A percentile compares a stretch with the other conserved stretches of the same genome.
These are phyloP conservation scores for Machimus rusticus DNA, from an alignment of 2,888 invertebrate species.

Conservation along the genomic window DNA sequence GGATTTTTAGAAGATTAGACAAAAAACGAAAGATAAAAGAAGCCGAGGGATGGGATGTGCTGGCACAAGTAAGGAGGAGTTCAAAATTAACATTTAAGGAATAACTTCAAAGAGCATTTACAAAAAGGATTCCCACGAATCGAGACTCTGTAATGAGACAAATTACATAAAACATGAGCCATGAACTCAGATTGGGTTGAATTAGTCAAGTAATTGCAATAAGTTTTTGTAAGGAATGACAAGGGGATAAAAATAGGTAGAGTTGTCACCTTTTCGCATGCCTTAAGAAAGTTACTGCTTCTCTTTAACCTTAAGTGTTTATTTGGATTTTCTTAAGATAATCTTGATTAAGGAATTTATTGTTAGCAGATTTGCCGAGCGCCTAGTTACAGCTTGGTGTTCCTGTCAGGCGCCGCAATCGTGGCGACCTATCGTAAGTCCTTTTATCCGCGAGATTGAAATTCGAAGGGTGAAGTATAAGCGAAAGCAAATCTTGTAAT, in stretches of 20 bases:
- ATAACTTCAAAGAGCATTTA: background rate
- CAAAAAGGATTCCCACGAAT: background rate
- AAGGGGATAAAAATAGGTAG: background rate
- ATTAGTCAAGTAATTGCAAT: background rate
- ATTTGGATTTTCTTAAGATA: background rate
- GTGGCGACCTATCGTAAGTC: too few species aligned
- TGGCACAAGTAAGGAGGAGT: background rate
- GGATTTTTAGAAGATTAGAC: background rate
- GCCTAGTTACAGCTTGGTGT: too few species aligned
- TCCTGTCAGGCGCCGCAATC: too few species aligned
- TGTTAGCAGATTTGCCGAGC: too few species aligned
- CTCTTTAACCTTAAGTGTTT: background rate
- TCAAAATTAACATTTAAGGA: background rate
- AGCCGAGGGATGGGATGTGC: background rate
- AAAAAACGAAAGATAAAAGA: background rate
- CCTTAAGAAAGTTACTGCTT: background rate
- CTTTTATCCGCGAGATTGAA: too few species aligned
- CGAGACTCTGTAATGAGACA: background rate
- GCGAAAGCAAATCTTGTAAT: too few species aligned
- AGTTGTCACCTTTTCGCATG: background rate
- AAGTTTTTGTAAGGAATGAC: background rate
- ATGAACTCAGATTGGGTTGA: background rate
- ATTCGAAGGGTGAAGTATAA: too few species aligned
- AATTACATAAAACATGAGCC: background rate
- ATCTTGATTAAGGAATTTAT: too few species aligned